Conservation (phyloP, 2,797 vertebrate species). For the Diceros bicornis region DNA sequence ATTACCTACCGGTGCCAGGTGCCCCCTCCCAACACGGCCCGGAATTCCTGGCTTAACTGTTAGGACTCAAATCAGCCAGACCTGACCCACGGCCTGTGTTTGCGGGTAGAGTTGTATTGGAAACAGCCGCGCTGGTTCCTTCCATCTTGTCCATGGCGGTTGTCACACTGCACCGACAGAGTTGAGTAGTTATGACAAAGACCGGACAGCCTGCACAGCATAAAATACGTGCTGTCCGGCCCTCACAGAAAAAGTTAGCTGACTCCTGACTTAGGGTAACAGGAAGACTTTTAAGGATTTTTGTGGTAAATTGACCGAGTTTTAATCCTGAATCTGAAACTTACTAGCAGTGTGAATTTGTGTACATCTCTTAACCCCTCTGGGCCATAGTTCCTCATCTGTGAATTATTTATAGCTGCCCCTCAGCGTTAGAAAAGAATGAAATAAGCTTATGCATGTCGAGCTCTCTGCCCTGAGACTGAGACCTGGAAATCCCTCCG, state of each 20-base stretch:
- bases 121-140: background rate
- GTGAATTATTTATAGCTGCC: background rate
- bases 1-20: background rate
- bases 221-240: background rate
- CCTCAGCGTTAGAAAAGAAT: background rate
- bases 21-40: background rate
- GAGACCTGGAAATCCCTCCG: background rate
- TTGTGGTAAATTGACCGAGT: background rate
- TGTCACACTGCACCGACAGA: background rate
- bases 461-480: background rate
- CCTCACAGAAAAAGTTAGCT: background rate
- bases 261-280: background rate
- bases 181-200: background rate
- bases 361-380: background rate
- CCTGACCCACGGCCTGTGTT: background rate
- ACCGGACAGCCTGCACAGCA: background rate
- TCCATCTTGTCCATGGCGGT: fast-evolving
- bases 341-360: background rate
- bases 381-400: background rate
- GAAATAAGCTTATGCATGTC: background rate
- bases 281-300: background rate
- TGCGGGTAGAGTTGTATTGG: background rate
- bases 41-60: background rate
- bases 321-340: background rate
- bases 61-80: background rate